phyloP scores from a whole-genome alignment of 1,140 invertebrate genomes.

The Drosophila kanapiae region DNA sequence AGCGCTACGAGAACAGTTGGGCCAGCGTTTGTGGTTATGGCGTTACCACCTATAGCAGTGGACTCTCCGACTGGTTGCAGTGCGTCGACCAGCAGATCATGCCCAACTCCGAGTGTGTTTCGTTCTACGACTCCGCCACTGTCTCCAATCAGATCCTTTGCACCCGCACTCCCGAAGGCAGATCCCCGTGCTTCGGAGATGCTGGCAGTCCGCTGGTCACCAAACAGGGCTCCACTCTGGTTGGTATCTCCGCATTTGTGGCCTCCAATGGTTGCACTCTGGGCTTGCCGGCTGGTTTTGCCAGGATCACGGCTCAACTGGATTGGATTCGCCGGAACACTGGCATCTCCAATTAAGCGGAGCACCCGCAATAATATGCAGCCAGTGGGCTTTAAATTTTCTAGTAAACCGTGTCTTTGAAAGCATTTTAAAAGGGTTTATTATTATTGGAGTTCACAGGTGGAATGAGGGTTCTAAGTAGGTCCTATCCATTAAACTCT shows the following conservation, averaged over 20 bases:
- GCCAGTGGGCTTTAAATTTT: background rate
- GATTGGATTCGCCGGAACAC: constrained; percentile 50
- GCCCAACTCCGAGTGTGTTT: constrained; percentile 39
- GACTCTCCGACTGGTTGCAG: constrained; percentile 43
- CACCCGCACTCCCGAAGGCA: constrained; percentile 43
- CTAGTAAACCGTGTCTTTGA: background rate
- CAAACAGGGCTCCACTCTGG: constrained; percentile 23
- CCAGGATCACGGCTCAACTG: constrained; percentile 49
- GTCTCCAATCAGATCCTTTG: constrained; percentile 42
- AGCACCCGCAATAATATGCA: no score
- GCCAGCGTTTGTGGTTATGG: constrained; percentile 59
- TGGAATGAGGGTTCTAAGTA: no score
- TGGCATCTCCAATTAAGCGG: constrained; percentile 47
- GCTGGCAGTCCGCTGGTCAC: constrained; percentile 60
- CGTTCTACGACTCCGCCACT: background rate
- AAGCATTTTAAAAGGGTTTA: no score
- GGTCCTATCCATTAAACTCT: no score
- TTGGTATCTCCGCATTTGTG: constrained; percentile 54
- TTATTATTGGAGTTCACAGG: no score
- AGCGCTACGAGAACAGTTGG: constrained; percentile 35
- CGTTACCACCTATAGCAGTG: constrained; percentile 8
- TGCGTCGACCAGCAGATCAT: constrained; percentile 63
- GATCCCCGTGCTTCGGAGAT: constrained; percentile 53
- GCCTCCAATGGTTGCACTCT: constrained; percentile 45
- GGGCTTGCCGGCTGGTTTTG: constrained; percentile 58